Percentiles rank a stretch among this genome's conserved stretches.
Evolutionary conservation across 1,140 invertebrate species (phyloP).

Genomic region (Drosophila melanica): DNA sequence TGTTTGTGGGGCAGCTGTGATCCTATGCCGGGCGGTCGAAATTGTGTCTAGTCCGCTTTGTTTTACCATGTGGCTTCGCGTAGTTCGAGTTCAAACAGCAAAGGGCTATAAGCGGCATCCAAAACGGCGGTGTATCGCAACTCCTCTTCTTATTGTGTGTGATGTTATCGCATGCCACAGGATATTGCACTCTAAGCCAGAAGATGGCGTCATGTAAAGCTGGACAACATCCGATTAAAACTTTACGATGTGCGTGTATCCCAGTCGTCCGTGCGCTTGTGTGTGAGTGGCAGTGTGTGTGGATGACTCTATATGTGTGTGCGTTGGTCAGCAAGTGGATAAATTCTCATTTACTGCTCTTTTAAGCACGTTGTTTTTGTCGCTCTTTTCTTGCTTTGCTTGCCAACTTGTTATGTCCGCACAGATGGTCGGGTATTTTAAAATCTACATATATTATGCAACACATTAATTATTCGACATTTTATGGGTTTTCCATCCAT

Average conservation of each 20-base stretch:
- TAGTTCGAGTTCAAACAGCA: conserved; percentile 64
- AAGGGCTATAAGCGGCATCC: conserved; percentile 58
- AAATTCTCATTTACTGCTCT: conserved; percentile 84
- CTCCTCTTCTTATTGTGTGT: conserved; percentile 41
- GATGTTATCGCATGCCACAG: conserved; percentile 83
- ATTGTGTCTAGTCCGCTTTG: conserved; percentile 53
- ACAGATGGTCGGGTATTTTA: background rate
- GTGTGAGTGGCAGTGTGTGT: conserved; percentile 4
- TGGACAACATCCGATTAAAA: conserved; percentile 83
- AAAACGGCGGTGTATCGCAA: conserved; percentile 25
- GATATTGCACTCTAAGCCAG: conserved; percentile 83
- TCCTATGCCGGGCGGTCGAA: conserved; percentile 1
- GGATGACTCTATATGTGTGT: background rate
- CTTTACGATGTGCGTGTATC: conserved; percentile 81
- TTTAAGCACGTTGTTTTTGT: conserved; percentile 80
- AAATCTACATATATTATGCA: background rate
- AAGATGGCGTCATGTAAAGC: conserved; percentile 80
- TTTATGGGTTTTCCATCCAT: too few species aligned
- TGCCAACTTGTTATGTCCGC: conserved; percentile 40
- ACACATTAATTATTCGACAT: background rate
- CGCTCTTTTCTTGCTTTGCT: conserved; percentile 58
- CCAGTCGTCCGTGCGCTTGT: conserved; percentile 24
- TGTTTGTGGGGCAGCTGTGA: background rate
- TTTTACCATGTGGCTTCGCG: conserved; percentile 43
- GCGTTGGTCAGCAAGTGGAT: conserved; percentile 77